A percentile compares a stretch with the other conserved stretches of the same genome.
These are phyloP conservation scores for Lethrus apterus DNA, from an alignment of 1,140 invertebrate species.

Conservation along the genomic window DNA sequence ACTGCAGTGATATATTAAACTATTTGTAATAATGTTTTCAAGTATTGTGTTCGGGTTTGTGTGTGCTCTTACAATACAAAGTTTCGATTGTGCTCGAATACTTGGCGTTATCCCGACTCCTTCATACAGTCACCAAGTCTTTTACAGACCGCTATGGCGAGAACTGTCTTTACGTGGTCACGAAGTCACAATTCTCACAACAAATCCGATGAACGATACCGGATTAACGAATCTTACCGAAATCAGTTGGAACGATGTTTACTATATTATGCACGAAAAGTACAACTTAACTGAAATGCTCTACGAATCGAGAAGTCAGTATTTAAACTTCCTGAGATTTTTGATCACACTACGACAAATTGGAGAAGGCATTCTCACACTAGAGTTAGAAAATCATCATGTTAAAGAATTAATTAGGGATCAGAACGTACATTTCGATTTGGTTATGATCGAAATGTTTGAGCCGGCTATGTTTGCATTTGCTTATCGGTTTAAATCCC, in stretches of 20 bases:
- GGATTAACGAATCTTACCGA: conserved; percentile 1
- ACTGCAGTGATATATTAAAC: too few relatives aligned
- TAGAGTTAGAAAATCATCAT: not conserved
- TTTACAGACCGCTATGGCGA: not conserved
- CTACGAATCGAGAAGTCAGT: too few relatives aligned
- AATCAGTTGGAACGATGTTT: not conserved
- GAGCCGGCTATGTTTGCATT: not conserved
- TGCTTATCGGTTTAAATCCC: not conserved
- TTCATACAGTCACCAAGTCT: not conserved
- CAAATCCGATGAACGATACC: not conserved
- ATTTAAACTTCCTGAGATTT: not conserved
- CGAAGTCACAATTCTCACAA: not conserved
- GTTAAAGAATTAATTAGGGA: not conserved
- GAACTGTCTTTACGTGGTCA: conserved; percentile 1
- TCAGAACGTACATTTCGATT: conserved; percentile 1
- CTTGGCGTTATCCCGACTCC: not conserved
- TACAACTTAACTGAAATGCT: too few relatives aligned
- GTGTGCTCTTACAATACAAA: too few relatives aligned
- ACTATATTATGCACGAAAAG: not conserved
- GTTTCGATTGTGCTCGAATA: too few relatives aligned
- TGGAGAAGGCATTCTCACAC: not conserved
- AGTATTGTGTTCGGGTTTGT: too few relatives aligned
- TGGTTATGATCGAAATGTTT: not conserved
- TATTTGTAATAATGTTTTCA: too few relatives aligned
- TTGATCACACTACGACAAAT: not conserved